Evolutionary conservation across 2,113 vertebrate species (phyloP).

Genomic region (Nannospalax galili): DNA sequence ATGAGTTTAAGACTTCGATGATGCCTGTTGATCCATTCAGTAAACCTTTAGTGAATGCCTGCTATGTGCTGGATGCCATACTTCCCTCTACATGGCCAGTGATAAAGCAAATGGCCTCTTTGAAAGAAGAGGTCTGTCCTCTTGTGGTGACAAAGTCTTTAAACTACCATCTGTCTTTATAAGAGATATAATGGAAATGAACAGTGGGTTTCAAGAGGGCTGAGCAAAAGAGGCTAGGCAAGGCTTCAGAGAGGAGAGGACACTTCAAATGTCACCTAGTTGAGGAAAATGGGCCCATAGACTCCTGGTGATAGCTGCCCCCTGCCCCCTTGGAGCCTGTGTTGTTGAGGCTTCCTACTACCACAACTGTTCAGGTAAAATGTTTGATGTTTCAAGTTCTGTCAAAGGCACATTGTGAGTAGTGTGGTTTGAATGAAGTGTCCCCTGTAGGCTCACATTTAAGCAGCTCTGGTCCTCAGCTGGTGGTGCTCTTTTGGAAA

Average conservation of each 20-base stretch:
- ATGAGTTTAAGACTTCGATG: neutral
- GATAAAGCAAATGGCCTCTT: neutral
- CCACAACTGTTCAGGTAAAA: neutral
- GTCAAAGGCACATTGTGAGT: neutral
- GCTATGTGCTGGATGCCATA: neutral
- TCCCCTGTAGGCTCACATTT: neutral
- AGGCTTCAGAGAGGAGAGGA: neutral
- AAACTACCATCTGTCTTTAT: neutral
- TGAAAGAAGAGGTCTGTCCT: neutral
- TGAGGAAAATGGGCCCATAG: neutral
- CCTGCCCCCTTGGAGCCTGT: neutral
- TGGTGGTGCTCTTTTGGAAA: neutral
- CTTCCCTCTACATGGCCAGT: neutral
- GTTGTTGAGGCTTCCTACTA: rapidly evolving
- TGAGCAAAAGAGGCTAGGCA: neutral
- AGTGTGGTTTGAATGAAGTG: neutral
- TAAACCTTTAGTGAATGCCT: neutral
- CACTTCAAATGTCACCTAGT: neutral
- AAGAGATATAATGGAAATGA: neutral
- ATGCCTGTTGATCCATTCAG: neutral
- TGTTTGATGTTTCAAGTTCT: neutral
- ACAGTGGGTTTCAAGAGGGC: neutral
- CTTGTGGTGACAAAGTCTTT: neutral
- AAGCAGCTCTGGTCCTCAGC: neutral
- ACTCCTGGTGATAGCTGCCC: too few relatives aligned